Conservation (phyloP, 1,140 invertebrate genomes). For the Ostrea edulis region DNA sequence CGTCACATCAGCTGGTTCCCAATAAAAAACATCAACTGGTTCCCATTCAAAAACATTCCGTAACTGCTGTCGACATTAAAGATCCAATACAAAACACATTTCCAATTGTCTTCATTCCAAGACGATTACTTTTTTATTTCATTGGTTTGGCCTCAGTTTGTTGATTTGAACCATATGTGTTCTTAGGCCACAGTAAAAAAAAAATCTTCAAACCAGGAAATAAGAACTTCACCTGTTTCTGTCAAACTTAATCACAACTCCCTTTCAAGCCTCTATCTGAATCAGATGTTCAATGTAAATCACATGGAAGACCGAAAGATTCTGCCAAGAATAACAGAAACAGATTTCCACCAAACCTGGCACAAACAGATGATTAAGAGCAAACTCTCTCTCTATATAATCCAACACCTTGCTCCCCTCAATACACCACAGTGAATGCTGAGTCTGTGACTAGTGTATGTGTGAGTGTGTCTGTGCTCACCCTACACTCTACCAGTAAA, state of each 20-base stretch:
- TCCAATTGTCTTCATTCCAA: not conserved
- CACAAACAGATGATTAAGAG: not conserved
- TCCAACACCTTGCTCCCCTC: not conserved
- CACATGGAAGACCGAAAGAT: not conserved
- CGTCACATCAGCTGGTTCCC: not conserved
- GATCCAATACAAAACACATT: not conserved
- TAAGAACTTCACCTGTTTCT: constrained; percentile 2
- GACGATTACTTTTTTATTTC: not conserved
- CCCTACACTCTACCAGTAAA: not conserved
- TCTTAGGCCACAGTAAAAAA: not conserved
- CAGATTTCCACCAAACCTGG: constrained; percentile 4
- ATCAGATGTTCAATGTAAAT: constrained; percentile 38
- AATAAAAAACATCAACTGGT: not conserved
- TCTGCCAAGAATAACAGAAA: constrained; percentile 18
- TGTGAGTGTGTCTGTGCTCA: not conserved
- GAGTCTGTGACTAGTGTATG: not conserved
- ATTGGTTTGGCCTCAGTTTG: not conserved
- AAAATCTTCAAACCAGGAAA: not conserved
- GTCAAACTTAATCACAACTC: constrained; percentile 16
- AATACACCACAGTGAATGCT: not conserved
- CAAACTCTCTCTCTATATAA: not conserved
- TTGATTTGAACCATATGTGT: not conserved
- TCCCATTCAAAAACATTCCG: not conserved
- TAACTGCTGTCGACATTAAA: not conserved
- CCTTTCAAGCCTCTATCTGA: constrained; percentile 18